Evolutionary conservation across 2,888 invertebrate species (phyloP).

Genomic region (Orthosia incerta): DNA sequence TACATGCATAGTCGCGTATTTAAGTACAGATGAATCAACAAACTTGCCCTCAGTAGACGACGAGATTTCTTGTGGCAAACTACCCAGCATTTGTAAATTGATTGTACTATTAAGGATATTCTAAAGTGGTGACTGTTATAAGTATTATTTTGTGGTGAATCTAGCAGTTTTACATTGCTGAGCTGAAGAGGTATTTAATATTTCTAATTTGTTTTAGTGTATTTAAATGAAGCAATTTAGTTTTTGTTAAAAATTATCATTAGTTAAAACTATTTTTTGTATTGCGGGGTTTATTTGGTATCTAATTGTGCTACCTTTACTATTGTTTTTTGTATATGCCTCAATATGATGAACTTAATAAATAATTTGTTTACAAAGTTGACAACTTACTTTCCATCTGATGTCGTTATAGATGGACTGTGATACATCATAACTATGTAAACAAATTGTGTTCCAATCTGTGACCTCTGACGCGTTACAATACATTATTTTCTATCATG

Average conservation of each 20-base stretch:
- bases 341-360: background rate
- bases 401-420: background rate
- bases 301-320: background rate
- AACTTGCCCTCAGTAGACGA: slow-evolving; percentile 62
- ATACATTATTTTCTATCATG: slow-evolving; percentile 1
- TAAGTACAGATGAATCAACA: slow-evolving; percentile 65
- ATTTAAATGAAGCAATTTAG: background rate
- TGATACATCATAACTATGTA: background rate
- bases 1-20: slow-evolving; percentile 49
- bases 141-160: slow-evolving; percentile 52
- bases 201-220: background rate
- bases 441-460: background rate
- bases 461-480: background rate
- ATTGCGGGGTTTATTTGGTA: background rate
- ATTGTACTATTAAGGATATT: slow-evolving; percentile 12
- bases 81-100: slow-evolving; percentile 30
- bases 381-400: background rate
- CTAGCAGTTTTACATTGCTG: background rate
- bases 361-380: background rate
- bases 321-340: background rate
- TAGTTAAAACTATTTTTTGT: background rate
- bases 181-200: slow-evolving; percentile 40
- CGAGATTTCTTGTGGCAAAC: slow-evolving; percentile 57
- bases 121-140: slow-evolving; percentile 48
- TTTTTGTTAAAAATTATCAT: slow-evolving; percentile 1